Percentiles rank a stretch among this genome's conserved stretches.
Conservation (phyloP, 2,888 invertebrate species). For the Campaea margaritaria region DNA sequence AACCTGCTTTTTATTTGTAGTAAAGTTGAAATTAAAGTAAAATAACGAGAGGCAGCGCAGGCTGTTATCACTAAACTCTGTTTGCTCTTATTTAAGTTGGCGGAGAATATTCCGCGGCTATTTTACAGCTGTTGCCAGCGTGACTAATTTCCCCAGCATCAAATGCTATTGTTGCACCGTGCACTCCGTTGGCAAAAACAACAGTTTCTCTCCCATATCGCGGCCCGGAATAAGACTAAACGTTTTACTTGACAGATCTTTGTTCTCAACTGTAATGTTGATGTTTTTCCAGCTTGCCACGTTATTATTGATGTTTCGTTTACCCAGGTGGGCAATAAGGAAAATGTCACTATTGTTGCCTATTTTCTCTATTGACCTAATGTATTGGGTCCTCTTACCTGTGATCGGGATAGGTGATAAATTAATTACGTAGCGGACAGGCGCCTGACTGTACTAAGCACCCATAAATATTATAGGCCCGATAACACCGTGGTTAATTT, state of each 20-base stretch:
- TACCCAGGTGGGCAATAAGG: constrained; percentile 45
- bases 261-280: constrained; percentile 44
- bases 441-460: constrained; percentile 24
- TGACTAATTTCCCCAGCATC: constrained; percentile 52
- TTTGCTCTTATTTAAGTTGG: constrained; percentile 40
- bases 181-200: constrained; percentile 55
- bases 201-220: constrained; percentile 52
- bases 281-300: constrained; percentile 43
- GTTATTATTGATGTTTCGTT: constrained; percentile 51
- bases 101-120: constrained; percentile 34
- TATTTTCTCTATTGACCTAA: constrained; percentile 33
- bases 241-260: constrained; percentile 51
- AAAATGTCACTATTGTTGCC: constrained; percentile 35
- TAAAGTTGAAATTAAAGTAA: constrained; percentile 38
- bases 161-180: constrained; percentile 50
- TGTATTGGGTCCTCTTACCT: constrained; percentile 37
- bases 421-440: constrained; percentile 28
- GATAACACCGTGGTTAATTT: constrained; percentile 25
- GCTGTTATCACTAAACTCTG: constrained; percentile 40
- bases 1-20: constrained; percentile 38
- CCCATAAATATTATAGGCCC: constrained; percentile 27
- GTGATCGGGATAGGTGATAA: constrained; percentile 30
- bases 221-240: constrained; percentile 52
- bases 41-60: constrained; percentile 28
- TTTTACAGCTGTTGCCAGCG: constrained; percentile 45